A percentile compares a stretch with the other conserved stretches of the same genome.
phyloP scores from a whole-genome alignment of 2,797 vertebrate species.

The Sebastes nivosus region DNA sequence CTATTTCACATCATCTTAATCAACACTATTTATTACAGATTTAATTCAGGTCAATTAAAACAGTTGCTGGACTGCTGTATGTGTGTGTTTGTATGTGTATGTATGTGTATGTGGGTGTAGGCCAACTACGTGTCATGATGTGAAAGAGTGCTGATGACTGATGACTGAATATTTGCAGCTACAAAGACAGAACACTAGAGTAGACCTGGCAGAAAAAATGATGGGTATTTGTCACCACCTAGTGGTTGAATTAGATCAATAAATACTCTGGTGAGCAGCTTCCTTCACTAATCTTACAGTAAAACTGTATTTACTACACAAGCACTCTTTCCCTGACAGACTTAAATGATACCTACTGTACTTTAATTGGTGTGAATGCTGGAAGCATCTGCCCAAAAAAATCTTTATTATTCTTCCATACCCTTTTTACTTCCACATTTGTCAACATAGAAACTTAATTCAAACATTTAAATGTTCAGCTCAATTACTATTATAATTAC shows the following conservation, averaged over 20 bases:
- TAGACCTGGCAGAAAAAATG: background rate
- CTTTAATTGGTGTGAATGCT: background rate
- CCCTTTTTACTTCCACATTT: background rate
- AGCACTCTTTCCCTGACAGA: background rate
- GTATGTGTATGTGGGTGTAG: background rate
- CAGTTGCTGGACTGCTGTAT: background rate
- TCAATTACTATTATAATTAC: background rate
- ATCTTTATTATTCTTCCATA: background rate
- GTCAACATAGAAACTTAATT: background rate
- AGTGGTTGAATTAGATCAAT: background rate
- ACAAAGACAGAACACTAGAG: too few species aligned
- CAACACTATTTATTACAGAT: too few species aligned
- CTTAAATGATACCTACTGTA: background rate
- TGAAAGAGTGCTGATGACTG: background rate
- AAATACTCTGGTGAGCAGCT: background rate
- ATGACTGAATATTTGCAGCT: background rate
- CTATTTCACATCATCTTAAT: too few species aligned
- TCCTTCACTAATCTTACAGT: background rate
- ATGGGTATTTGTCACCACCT: background rate
- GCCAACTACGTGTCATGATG: background rate
- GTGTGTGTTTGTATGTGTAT: background rate
- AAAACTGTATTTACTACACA: background rate
- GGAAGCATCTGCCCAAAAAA: too few species aligned
- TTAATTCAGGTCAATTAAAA: background rate
- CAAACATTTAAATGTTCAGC: background rate